A percentile compares a stretch with the other conserved stretches of the same genome.
Conservation (phyloP, 1,140 invertebrate species). For the Choristoneura fumiferana region DNA sequence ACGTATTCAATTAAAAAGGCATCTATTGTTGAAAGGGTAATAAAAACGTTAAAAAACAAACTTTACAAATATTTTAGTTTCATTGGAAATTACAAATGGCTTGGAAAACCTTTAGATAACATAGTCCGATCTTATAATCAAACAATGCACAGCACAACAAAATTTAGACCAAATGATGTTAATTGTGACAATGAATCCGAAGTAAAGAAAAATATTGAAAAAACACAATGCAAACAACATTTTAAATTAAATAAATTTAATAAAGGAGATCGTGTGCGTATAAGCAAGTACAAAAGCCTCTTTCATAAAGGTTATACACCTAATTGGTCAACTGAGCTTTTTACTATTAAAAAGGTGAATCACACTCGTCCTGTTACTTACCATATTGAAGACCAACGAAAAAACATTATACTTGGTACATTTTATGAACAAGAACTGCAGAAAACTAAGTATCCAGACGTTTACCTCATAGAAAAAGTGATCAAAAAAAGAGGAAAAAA, state of each 20-base stretch:
- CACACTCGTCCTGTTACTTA: conserved; percentile 50
- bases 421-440: conserved; percentile 55
- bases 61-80: conserved; percentile 68
- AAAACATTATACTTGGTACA: conserved; percentile 41
- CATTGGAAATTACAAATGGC: conserved; percentile 55
- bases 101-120: conserved; percentile 46
- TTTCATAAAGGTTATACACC: conserved; percentile 62
- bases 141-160: conserved; percentile 61
- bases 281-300: conserved; percentile 53
- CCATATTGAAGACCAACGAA: conserved; percentile 43
- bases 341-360: conserved; percentile 45
- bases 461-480: conserved; percentile 56
- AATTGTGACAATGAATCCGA: conserved; percentile 36
- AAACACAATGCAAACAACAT: conserved; percentile 21
- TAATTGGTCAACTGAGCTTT: conserved; percentile 62
- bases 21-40: conserved; percentile 21
- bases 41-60: conserved; percentile 62
- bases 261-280: conserved; percentile 50
- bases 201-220: conserved; percentile 11
- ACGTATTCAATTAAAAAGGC: conserved; percentile 68
- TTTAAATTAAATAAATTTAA: conserved; percentile 31
- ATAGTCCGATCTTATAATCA: conserved; percentile 67
- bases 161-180: conserved; percentile 55
- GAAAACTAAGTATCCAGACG: conserved; percentile 40
- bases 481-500: conserved; percentile 36